A percentile compares a stretch with the other conserved stretches of the same genome.
Conservation (phyloP, 2,113 vertebrate species). For the Apodemus speciosus region DNA sequence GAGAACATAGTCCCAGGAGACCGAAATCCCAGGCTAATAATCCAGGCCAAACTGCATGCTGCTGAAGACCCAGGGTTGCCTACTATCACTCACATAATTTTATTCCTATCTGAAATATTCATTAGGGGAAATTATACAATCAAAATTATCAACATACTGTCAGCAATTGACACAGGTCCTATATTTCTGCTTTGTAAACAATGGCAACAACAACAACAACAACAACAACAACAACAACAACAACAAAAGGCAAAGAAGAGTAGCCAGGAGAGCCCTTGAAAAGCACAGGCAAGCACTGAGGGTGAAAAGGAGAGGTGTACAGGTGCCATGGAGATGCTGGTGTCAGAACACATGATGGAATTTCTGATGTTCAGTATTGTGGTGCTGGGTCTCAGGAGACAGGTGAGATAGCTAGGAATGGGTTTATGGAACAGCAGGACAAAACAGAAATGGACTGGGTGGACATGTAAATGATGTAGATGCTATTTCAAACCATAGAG, state of each 20-base stretch:
- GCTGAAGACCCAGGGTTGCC: background rate
- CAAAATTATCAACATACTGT: conserved; percentile 29
- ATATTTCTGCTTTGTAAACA: background rate
- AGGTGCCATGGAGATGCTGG: background rate
- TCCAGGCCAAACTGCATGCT: background rate
- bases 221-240: background rate
- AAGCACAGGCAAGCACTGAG: background rate
- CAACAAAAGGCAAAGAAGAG: background rate
- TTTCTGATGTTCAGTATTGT: background rate
- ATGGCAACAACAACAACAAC: background rate
- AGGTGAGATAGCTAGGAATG: too few relatives aligned
- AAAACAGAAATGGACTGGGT: background rate
- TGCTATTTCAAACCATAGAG: background rate
- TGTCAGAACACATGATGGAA: background rate
- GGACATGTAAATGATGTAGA: too few relatives aligned
- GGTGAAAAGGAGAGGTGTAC: background rate
- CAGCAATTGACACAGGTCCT: conserved; percentile 9
- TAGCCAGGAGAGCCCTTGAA: background rate
- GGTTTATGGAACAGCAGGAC: background rate
- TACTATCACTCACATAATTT: conserved; percentile 18
- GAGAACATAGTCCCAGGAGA: background rate
- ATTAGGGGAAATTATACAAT: background rate
- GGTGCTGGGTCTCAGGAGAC: background rate
- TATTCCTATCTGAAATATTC: conserved; percentile 35
- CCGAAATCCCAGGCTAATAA: background rate